Evolutionary conservation across 2,797 vertebrate species (phyloP).

Genomic region (Ceyx erithaca): DNA sequence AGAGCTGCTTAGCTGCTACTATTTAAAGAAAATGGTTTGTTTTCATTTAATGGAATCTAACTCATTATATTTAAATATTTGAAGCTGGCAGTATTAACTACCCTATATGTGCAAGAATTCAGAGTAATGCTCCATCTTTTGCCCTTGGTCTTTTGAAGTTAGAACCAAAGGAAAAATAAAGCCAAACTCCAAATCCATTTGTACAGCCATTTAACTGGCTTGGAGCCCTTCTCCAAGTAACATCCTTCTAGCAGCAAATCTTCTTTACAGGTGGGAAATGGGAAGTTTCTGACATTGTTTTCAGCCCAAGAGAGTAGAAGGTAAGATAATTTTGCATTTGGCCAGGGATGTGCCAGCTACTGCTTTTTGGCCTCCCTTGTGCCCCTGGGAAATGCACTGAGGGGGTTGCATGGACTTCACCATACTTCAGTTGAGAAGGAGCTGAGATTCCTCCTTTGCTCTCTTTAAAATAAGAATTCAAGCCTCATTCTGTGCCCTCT

Average conservation of each 20-base stretch:
- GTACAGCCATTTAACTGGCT: not conserved
- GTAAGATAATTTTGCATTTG: not conserved
- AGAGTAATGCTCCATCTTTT: not conserved
- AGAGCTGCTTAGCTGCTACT: not conserved
- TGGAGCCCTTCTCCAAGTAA: not conserved
- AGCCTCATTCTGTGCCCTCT: not conserved
- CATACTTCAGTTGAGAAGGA: rapidly evolving
- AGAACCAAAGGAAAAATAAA: not conserved
- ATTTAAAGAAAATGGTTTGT: not conserved
- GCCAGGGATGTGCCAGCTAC: not conserved
- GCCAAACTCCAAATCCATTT: not conserved
- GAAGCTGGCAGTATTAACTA: not conserved
- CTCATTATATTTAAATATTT: not conserved
- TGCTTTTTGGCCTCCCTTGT: not conserved
- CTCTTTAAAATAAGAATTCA: not conserved
- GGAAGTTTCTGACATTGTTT: not conserved
- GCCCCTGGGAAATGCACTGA: not conserved
- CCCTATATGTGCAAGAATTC: not conserved
- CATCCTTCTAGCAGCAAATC: not conserved
- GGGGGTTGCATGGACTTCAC: not conserved
- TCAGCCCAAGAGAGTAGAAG: not conserved
- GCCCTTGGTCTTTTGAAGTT: not conserved
- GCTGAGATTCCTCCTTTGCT: not conserved
- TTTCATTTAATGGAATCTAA: not conserved
- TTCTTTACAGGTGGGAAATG: not conserved